These are phyloP conservation scores for Paratrypauchen microcephalus DNA, from an alignment of 2,797 vertebrate genomes.

Conservation along the genomic window DNA sequence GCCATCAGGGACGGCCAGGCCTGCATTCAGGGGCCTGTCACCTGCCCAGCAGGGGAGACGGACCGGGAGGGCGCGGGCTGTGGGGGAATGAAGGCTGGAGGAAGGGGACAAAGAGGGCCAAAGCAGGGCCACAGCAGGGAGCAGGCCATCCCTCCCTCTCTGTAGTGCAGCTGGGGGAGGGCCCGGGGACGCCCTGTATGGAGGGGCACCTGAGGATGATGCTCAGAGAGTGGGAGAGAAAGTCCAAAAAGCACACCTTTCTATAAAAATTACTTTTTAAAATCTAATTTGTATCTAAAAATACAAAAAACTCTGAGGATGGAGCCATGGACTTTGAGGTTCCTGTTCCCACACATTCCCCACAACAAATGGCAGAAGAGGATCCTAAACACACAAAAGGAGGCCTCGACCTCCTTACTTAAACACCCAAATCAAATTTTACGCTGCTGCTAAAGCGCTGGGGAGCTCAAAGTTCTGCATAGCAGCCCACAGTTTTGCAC, in stretches of 20 bases:
- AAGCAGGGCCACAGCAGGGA: conserved; percentile 84
- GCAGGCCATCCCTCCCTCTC: conserved; percentile 75
- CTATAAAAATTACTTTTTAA: not conserved
- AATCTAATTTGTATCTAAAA: conserved; percentile 27
- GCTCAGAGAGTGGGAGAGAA: conserved; percentile 23
- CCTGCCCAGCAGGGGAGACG: conserved; percentile 97
- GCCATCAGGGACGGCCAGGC: conserved; percentile 94
- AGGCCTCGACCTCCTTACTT: conserved; percentile 73
- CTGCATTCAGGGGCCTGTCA: conserved; percentile 97
- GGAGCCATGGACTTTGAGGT: conserved; percentile 24
- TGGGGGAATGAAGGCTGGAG: conserved; percentile 77
- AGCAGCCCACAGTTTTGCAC: conserved; percentile 59
- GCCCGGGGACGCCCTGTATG: conserved; percentile 56
- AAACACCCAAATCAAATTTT: conserved; percentile 79
- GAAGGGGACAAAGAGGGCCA: conserved; percentile 75
- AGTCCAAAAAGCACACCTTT: not conserved
- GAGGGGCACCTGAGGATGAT: conserved; percentile 83
- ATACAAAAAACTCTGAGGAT: conserved; percentile 6
- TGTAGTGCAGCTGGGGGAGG: conserved; percentile 67
- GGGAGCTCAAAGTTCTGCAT: conserved; percentile 62
- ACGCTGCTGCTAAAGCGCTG: conserved; percentile 71
- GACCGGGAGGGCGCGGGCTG: conserved; percentile 74
- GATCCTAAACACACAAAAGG: conserved; percentile 69
- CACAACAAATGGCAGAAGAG: conserved; percentile 63
- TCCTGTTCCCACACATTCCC: conserved; percentile 72